Conservation (phyloP, 2,888 invertebrate genomes). For the Eupithecia vulgata region DNA sequence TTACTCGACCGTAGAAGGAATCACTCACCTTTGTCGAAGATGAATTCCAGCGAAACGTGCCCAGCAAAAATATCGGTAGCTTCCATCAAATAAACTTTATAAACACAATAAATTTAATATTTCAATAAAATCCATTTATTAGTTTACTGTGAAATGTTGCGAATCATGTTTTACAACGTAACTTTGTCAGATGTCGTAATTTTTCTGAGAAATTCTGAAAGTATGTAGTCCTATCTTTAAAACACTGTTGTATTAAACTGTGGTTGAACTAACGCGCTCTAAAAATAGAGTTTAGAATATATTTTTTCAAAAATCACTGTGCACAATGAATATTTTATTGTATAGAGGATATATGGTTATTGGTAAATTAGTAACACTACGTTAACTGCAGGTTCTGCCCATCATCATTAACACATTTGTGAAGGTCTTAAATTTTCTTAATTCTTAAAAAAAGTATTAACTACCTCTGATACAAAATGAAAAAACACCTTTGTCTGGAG, state of each 20-base stretch:
- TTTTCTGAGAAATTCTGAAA: background rate
- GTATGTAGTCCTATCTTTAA: background rate
- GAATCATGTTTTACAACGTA: background rate
- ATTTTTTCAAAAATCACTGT: too few species aligned
- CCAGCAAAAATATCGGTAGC: conserved; percentile 10
- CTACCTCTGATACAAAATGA: too few species aligned
- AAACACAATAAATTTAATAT: conserved; percentile 17
- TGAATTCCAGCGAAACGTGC: conserved; percentile 24
- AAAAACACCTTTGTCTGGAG: too few species aligned
- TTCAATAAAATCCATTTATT: conserved; percentile 12
- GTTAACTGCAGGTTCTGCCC: too few species aligned
- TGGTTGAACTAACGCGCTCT: background rate
- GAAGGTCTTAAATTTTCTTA: too few species aligned
- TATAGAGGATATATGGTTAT: too few species aligned
- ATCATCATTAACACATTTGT: too few species aligned
- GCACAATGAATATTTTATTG: too few species aligned
- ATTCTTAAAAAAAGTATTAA: too few species aligned
- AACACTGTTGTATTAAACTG: background rate
- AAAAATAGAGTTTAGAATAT: background rate
- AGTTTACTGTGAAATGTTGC: background rate
- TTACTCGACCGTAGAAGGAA: background rate
- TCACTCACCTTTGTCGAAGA: conserved; percentile 11
- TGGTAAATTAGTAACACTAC: too few species aligned
- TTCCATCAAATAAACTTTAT: conserved; percentile 25
- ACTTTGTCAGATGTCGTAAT: background rate